A percentile compares a stretch with the other conserved stretches of the same genome.
These are phyloP conservation scores for Acestrorhynchus altus DNA, from an alignment of 2,797 vertebrate species.

Conservation along the genomic window DNA sequence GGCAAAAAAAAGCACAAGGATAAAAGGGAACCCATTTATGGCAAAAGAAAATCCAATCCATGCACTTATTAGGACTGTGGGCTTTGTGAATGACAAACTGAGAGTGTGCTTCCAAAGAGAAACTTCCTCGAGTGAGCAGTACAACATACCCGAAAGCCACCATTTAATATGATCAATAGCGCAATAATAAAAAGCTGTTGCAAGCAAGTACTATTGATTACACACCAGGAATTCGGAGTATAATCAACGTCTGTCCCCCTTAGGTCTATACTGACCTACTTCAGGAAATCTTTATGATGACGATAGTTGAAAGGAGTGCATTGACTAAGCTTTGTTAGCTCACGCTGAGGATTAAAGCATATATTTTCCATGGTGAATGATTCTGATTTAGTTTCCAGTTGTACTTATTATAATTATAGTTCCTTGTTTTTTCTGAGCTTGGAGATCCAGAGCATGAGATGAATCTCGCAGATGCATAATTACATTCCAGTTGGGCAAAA, in stretches of 20 bases:
- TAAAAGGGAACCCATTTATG: conserved; percentile 31
- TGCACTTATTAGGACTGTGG: neutral
- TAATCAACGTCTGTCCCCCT: conserved; percentile 34
- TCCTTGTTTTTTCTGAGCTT: neutral
- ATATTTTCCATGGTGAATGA: neutral
- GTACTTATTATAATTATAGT: neutral
- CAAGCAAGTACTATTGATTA: conserved; percentile 36
- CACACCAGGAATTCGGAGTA: conserved; percentile 16
- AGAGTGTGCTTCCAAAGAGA: conserved; percentile 10
- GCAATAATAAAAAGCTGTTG: conserved; percentile 19
- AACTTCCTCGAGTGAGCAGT: conserved; percentile 26
- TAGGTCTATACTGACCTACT: neutral
- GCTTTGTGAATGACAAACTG: neutral
- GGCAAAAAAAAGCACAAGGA: conserved; percentile 4
- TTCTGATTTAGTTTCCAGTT: neutral
- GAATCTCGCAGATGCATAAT: neutral
- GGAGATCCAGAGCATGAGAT: neutral
- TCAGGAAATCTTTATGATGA: conserved; percentile 6
- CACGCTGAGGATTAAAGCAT: neutral
- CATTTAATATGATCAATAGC: conserved; percentile 26
- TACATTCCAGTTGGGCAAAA: neutral
- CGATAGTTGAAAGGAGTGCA: neutral
- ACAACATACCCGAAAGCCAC: neutral
- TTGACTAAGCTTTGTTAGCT: neutral
- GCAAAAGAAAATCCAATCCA: conserved; percentile 30